phyloP scores from a whole-genome alignment of 1,140 invertebrate species.

The Proctacanthus coquilletti region DNA sequence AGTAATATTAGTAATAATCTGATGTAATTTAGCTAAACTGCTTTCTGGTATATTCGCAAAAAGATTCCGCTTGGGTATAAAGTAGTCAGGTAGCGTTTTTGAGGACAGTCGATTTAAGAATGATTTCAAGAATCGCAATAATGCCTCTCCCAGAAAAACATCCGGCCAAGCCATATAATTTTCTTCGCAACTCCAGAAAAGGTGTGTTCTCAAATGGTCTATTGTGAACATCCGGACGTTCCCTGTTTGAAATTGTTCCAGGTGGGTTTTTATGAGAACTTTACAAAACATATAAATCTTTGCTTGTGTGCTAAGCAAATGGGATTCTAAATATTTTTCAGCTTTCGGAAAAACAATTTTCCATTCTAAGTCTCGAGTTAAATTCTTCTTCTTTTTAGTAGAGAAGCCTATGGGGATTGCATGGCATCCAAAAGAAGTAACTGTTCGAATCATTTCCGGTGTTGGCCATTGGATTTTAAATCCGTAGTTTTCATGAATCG shows the following conservation, averaged over 20 bases:
- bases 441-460: conserved; percentile 42
- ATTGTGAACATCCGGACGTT: conserved; percentile 15
- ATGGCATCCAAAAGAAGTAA: conserved; percentile 48
- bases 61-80: conserved; percentile 52
- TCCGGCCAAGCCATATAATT: conserved; percentile 52
- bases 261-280: conserved; percentile 47
- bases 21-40: conserved; percentile 44
- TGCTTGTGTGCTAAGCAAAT: conserved; percentile 49
- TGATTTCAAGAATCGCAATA: conserved; percentile 44
- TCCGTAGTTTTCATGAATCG: conserved; percentile 34
- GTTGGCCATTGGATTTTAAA: conserved; percentile 49
- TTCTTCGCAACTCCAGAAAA: conserved; percentile 66
- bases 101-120: conserved; percentile 36
- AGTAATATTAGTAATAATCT: conserved; percentile 45
- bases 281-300: conserved; percentile 48
- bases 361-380: conserved; percentile 50
- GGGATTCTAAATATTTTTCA: conserved; percentile 52
- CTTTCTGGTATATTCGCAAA: conserved; percentile 49
- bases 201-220: conserved; percentile 53
- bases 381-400: conserved; percentile 38
- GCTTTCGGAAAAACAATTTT: conserved; percentile 54
- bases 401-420: conserved; percentile 48
- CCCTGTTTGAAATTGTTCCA: conserved; percentile 31
- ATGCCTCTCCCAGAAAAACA: conserved; percentile 45
- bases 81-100: conserved; percentile 49